Conservation (phyloP, 2,888 invertebrate species). For the Peribatodes rhomboidaria region DNA sequence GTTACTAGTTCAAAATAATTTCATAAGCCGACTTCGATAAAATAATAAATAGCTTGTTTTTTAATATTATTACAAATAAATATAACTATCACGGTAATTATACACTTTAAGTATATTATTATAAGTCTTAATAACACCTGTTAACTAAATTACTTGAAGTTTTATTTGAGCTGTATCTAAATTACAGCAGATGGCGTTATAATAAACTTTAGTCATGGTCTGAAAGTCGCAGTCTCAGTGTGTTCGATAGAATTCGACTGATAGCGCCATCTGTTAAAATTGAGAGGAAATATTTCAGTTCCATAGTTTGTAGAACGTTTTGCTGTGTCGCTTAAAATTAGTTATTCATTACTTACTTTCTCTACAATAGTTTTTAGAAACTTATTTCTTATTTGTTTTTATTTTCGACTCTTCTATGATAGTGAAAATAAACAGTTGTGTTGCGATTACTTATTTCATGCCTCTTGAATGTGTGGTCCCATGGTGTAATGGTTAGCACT, state of each 20-base stretch:
- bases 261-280: slow-evolving; percentile 9
- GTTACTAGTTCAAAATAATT: neutral
- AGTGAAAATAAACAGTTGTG: neutral
- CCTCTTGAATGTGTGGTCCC: slow-evolving; percentile 62
- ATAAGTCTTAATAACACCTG: neutral
- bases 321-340: neutral
- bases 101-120: neutral
- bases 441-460: slow-evolving; percentile 46
- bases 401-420: slow-evolving; percentile 40
- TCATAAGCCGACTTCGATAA: neutral
- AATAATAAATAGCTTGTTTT: no score
- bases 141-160: neutral
- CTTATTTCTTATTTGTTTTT: no score
- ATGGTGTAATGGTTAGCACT: slow-evolving; percentile 88
- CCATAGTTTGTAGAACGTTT: neutral
- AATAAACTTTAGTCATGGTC: neutral
- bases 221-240: neutral
- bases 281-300: neutral
- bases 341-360: neutral
- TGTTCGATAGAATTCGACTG: neutral
- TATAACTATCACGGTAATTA: no score
- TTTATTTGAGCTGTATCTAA: neutral
- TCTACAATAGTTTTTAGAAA: neutral
- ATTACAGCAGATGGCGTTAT: slow-evolving; percentile 4
- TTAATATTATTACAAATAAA: no score